phyloP scores from a whole-genome alignment of 2,797 vertebrate species.

The Paguma larvata region DNA sequence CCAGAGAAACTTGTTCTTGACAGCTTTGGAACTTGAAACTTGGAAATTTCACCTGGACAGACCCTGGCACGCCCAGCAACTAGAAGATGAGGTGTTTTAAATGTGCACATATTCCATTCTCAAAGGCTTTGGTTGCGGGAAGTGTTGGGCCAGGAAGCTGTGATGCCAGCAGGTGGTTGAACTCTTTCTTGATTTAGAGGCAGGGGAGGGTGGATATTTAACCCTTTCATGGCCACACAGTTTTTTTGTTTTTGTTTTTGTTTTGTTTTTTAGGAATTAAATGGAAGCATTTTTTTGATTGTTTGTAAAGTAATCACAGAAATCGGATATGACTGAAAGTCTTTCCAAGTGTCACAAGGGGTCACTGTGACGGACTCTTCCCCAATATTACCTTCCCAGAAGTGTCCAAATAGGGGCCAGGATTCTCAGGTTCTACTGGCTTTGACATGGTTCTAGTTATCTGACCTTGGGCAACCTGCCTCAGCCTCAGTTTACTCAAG shows the following conservation, averaged over 20 bases:
- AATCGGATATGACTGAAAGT: not conserved
- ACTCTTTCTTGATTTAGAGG: not conserved
- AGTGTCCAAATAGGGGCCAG: not conserved
- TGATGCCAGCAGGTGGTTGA: no score
- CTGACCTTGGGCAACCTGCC: no score
- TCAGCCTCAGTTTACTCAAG: not conserved
- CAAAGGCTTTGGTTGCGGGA: not conserved
- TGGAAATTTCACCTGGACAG: slow-evolving; percentile 65
- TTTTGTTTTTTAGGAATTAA: not conserved
- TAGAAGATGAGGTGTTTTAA: slow-evolving; percentile 1
- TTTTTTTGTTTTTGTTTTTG: not conserved
- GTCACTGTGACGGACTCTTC: not conserved
- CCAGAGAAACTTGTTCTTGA: slow-evolving; percentile 83
- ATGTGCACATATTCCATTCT: not conserved
- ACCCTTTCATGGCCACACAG: not conserved
- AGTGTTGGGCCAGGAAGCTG: not conserved
- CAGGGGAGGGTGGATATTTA: not conserved
- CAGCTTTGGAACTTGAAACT: not conserved
- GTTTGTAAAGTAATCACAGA: not conserved
- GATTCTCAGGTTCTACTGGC: not conserved
- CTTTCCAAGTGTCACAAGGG: not conserved
- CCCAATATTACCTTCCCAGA: not conserved
- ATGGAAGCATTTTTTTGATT: not conserved
- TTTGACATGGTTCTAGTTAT: not conserved
- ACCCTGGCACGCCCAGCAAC: slow-evolving; percentile 68